These are phyloP conservation scores for Saxidomus purpurata DNA, from an alignment of 1,140 invertebrate genomes.

Conservation along the genomic window DNA sequence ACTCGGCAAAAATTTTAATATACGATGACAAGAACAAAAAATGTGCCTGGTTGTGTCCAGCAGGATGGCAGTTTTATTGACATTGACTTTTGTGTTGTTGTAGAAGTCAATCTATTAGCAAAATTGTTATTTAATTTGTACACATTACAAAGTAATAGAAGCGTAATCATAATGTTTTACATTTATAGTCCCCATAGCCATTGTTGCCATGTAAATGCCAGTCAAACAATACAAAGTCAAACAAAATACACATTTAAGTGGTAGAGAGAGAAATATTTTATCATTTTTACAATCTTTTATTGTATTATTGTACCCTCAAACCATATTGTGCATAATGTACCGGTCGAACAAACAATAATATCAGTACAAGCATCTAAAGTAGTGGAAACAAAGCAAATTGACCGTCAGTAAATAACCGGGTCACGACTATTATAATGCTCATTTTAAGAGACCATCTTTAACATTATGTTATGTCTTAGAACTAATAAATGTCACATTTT, in stretches of 20 bases:
- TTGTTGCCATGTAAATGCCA: neutral
- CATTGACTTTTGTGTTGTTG: too few species aligned
- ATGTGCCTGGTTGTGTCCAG: too few species aligned
- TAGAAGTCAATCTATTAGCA: too few species aligned
- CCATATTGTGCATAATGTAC: conserved; percentile 27
- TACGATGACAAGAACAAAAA: too few species aligned
- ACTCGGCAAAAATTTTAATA: too few species aligned
- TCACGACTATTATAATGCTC: neutral
- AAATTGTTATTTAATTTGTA: too few species aligned
- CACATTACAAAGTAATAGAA: too few species aligned
- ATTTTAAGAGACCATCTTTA: neutral
- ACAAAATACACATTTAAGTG: neutral
- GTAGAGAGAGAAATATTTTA: neutral
- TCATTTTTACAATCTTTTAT: conserved; percentile 24
- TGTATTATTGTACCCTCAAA: neutral
- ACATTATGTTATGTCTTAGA: neutral
- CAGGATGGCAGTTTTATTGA: too few species aligned
- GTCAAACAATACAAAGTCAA: neutral
- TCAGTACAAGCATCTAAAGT: conserved; percentile 8
- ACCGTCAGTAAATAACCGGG: conserved; percentile 1
- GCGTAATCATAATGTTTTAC: too few species aligned
- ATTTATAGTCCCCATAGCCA: too few species aligned
- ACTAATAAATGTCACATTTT: neutral
- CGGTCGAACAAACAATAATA: conserved; percentile 26
- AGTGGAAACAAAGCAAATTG: conserved; percentile 41